A percentile compares a stretch with the other conserved stretches of the same genome.
Conservation (phyloP, 2,888 invertebrate genomes). For the Eurytoma adleriae region DNA sequence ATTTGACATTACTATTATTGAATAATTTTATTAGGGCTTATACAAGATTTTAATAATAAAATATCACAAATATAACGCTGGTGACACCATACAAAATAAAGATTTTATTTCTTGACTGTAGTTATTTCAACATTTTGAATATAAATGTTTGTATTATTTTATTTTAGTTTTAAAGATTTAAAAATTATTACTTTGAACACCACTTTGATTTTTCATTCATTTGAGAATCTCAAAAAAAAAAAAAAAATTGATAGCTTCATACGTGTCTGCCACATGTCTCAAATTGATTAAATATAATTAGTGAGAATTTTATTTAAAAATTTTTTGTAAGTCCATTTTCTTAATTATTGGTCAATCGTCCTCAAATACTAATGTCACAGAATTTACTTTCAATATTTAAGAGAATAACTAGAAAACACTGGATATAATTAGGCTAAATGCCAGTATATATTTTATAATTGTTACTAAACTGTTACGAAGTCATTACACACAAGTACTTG, state of each 20-base stretch:
- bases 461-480: constrained; percentile 35
- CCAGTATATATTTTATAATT: not conserved
- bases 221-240: no score
- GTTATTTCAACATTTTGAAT: constrained; percentile 21
- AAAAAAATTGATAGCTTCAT: constrained; percentile 65
- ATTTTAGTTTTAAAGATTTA: constrained; percentile 14
- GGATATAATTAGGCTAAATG: constrained; percentile 3
- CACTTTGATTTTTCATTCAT: constrained; percentile 35
- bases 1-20: constrained; percentile 5
- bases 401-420: not conserved
- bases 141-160: constrained; percentile 9
- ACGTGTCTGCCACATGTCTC: constrained; percentile 75
- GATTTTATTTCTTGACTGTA: constrained; percentile 26
- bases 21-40: constrained; percentile 22
- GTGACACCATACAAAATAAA: constrained; percentile 37
- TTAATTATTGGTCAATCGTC: constrained; percentile 57
- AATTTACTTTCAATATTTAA: constrained; percentile 24
- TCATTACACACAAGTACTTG: constrained; percentile 55
- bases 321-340: constrained; percentile 58
- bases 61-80: constrained; percentile 31
- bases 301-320: constrained; percentile 54
- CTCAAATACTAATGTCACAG: constrained; percentile 38
- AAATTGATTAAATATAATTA: constrained; percentile 46
- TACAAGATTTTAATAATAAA: constrained; percentile 36
- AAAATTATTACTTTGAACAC: constrained; percentile 26